These are phyloP conservation scores for Drosophila quinaria DNA, from an alignment of 2,888 invertebrate species.

Conservation along the genomic window DNA sequence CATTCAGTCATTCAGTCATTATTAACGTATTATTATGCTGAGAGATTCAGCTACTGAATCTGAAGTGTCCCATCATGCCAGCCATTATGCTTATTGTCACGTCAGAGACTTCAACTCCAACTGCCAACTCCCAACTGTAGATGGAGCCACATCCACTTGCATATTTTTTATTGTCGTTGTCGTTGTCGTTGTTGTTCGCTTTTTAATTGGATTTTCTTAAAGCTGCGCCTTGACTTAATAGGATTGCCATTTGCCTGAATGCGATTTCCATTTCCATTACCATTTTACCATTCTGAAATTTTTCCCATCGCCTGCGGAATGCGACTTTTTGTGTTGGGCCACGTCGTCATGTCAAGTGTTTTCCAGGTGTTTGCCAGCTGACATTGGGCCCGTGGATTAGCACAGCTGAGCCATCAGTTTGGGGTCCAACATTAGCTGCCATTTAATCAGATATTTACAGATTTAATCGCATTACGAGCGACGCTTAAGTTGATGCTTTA, in stretches of 20 bases:
- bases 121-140: slow-evolving; percentile 2
- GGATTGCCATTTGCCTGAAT: slow-evolving; percentile 69
- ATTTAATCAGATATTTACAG: slow-evolving; percentile 8
- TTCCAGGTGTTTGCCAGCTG: slow-evolving; percentile 64
- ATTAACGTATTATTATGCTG: slow-evolving; percentile 68
- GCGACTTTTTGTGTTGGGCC: slow-evolving; percentile 4
- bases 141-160: slow-evolving; percentile 13
- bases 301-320: slow-evolving; percentile 1
- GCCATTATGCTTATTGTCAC: slow-evolving; percentile 63
- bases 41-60: slow-evolving; percentile 58
- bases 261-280: slow-evolving; percentile 60
- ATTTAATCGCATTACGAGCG: slow-evolving; percentile 16
- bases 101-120: slow-evolving; percentile 18
- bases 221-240: slow-evolving; percentile 75
- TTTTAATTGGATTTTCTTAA: slow-evolving; percentile 79
- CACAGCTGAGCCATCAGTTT: slow-evolving; percentile 31
- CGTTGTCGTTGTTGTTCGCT: slow-evolving; percentile 25
- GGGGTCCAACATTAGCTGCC: slow-evolving; percentile 1
- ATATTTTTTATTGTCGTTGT: slow-evolving; percentile 6
- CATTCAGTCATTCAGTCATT: slow-evolving; percentile 50
- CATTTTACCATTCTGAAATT: not conserved
- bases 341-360: slow-evolving; percentile 32
- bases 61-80: slow-evolving; percentile 36
- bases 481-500: not conserved
- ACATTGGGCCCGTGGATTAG: slow-evolving; percentile 52